These are phyloP conservation scores for Anhinga rufa DNA, from an alignment of 2,113 vertebrate genomes.

Conservation along the genomic window DNA sequence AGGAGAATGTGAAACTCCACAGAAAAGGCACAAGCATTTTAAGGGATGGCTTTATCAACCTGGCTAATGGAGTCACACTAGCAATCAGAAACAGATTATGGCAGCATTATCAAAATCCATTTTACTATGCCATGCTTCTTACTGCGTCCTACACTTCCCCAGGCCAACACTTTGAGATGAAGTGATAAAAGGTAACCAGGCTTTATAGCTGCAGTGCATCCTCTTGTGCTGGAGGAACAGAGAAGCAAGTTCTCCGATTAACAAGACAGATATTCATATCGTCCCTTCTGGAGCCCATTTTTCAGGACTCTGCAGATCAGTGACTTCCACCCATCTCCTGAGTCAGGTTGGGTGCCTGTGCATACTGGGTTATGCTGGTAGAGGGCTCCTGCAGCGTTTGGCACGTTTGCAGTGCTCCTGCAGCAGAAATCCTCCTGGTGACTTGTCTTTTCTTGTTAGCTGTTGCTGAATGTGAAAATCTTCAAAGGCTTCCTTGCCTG, in stretches of 20 bases:
- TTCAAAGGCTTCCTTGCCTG: background rate
- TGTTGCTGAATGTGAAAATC: background rate
- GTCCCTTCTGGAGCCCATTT: background rate
- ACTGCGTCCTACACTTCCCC: background rate
- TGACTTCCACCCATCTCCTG: background rate
- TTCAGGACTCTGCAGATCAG: background rate
- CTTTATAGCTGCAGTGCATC: background rate
- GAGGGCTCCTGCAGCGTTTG: background rate
- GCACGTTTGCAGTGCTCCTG: background rate
- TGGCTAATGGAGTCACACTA: background rate
- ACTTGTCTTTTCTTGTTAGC: background rate
- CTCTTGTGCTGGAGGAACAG: background rate
- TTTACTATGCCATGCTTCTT: background rate
- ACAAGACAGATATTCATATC: background rate
- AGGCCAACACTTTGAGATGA: background rate
- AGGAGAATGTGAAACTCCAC: background rate
- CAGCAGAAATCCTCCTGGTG: background rate
- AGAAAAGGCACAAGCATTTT: background rate
- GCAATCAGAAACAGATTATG: background rate
- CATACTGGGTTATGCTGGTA: accelerated
- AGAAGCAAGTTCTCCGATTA: background rate
- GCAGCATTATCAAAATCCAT: background rate
- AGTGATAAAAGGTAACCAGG: background rate
- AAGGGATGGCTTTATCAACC: background rate
- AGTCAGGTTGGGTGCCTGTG: background rate